Evolutionary conservation across 2,113 vertebrate species (phyloP), one percentile per base, ranked within the genome.

Genomic region (Gavialis gangeticus): DNA sequence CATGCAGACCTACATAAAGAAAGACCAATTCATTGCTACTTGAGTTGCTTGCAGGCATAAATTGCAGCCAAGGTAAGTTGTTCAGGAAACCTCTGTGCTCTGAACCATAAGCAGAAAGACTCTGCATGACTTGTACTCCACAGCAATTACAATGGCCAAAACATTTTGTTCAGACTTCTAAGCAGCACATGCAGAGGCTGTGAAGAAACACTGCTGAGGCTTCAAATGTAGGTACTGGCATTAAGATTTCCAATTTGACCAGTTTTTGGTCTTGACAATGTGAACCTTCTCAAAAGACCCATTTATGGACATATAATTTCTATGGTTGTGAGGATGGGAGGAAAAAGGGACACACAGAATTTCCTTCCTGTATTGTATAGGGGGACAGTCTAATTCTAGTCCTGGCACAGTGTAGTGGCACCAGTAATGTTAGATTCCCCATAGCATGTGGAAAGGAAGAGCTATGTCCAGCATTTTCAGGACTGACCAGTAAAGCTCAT

Each of bases 151-250:
- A 66, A 21, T 69, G 56, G 25, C 10, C 17, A 24, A 64, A 37
- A 18, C 28, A 77, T n/a, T 25, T 13, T 11, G 7, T 57, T 91
- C 59, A 71, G n/a, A 16, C 2, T 9, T 57, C 64, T 66, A 63
- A 46, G 57, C 59, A 55, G 46, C 13, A 56, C 18, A 78, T 62
- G 27, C 27, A 86, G 71, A 89, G 10, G 24, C 90, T 67, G 76
- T 6, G 12, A 24, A 25, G 15, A 25, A 3, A 28, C 59, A 57
- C 18, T 92, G 21, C 69, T 55, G 17, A 75, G n/a, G 10, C 19
- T 82, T 58, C 46, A 58, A 46, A 75, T 0, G 0, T 30, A 8
- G 58, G 7, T 4, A 54, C 30, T 34, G 25, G 10, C 21, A 4
- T 30, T 80, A 67, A 1, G 1, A 75, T 28, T 87, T 90, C 37